Percentiles rank a stretch among this genome's conserved stretches.
Conservation (phyloP, 2,888 invertebrate genomes). For the Eupithecia subfuscata region DNA sequence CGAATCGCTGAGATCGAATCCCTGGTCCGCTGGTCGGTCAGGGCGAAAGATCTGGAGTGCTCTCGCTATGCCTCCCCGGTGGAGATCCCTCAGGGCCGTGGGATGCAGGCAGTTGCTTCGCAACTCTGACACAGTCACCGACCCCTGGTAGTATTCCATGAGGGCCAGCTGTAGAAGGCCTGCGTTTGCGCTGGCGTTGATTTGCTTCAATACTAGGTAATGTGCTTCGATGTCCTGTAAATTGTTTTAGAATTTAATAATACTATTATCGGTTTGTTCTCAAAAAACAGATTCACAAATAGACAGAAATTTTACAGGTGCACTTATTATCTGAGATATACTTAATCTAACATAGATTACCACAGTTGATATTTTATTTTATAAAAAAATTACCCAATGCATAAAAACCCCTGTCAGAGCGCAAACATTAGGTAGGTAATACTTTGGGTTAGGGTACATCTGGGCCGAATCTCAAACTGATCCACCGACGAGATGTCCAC, state of each 20-base stretch:
- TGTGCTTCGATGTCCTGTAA: slow-evolving; percentile 18
- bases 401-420: too few species aligned
- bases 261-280: too few species aligned
- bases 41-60: slow-evolving; percentile 29
- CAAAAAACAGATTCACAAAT: too few species aligned
- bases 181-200: slow-evolving; percentile 32
- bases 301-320: too few species aligned
- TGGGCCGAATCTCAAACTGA: too few species aligned
- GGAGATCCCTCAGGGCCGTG: slow-evolving; percentile 22
- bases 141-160: slow-evolving; percentile 29
- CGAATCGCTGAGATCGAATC: slow-evolving; percentile 12
- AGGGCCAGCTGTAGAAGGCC: slow-evolving; percentile 29
- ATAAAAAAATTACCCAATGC: too few species aligned
- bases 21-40: slow-evolving; percentile 16
- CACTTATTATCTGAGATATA: too few species aligned
- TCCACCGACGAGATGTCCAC: too few species aligned
- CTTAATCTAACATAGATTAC: too few species aligned
- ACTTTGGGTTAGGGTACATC: too few species aligned
- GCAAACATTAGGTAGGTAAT: too few species aligned
- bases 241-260: background rate
- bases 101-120: slow-evolving; percentile 39
- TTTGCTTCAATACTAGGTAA: slow-evolving; percentile 11
- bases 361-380: too few species aligned
- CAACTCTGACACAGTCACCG: slow-evolving; percentile 21
- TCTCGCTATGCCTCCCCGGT: slow-evolving; percentile 20